Conservation (phyloP, 2,113 vertebrate genomes). For the Cololabis saira region DNA sequence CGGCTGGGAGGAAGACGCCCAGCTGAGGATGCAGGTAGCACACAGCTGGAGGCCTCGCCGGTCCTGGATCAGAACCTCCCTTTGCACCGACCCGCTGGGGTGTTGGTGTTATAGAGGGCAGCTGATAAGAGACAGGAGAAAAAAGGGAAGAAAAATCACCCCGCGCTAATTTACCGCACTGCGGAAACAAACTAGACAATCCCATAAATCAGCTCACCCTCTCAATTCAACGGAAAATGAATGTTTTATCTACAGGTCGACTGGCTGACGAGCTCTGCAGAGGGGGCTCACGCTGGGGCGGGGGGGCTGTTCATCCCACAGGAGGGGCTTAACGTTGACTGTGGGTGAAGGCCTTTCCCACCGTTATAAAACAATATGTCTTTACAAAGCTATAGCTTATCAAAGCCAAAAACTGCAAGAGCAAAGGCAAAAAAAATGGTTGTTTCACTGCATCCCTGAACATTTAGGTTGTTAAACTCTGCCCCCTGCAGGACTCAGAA, state of each 20-base stretch:
- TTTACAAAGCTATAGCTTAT: not conserved
- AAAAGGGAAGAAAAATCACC: conserved; percentile 69
- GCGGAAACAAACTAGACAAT: conserved; percentile 71
- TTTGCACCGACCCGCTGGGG: conserved; percentile 25
- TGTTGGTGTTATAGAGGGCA: conserved; percentile 51
- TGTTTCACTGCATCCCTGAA: conserved; percentile 27
- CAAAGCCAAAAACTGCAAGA: conserved; percentile 10
- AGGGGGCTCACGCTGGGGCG: not conserved
- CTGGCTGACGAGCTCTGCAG: conserved; percentile 5
- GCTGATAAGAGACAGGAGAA: conserved; percentile 42
- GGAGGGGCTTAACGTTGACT: conserved; percentile 3
- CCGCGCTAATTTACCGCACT: conserved; percentile 78
- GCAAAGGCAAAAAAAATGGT: conserved; percentile 29
- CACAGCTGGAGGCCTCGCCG: conserved; percentile 60
- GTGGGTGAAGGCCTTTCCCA: not conserved
- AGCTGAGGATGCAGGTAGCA: conserved; percentile 46
- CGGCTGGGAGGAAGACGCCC: conserved; percentile 4
- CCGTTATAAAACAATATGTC: not conserved
- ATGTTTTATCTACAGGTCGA: conserved; percentile 55
- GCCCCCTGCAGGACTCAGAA: conserved; percentile 81
- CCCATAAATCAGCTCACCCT: conserved; percentile 69
- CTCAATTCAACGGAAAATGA: conserved; percentile 66
- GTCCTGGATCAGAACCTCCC: conserved; percentile 59
- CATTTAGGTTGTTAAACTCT: conserved; percentile 78
- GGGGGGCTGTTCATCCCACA: conserved; percentile 1